These are phyloP conservation scores for Tuta absoluta DNA, from an alignment of 2,888 invertebrate genomes.

Conservation along the genomic window DNA sequence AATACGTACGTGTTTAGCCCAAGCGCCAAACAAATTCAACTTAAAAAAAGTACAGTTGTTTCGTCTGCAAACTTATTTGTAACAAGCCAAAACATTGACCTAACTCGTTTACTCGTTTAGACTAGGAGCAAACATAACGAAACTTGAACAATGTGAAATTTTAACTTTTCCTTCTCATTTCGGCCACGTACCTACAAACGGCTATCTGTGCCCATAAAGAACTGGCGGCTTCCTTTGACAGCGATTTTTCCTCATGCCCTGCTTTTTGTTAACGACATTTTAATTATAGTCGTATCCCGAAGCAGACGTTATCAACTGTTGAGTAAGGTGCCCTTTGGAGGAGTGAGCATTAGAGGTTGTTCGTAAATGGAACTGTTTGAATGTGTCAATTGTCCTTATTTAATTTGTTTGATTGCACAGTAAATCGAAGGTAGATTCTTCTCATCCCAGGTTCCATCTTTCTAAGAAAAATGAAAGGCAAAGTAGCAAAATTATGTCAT, in stretches of 20 bases:
- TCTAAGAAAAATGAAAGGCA: too few species aligned
- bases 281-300: slow-evolving; percentile 41
- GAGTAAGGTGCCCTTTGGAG: not conserved
- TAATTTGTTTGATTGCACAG: too few species aligned
- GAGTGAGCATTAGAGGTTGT: not conserved
- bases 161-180: slow-evolving; percentile 9
- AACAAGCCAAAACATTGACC: not conserved
- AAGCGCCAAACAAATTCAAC: not conserved
- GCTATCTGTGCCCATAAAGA: slow-evolving; percentile 23
- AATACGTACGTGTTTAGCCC: not conserved
- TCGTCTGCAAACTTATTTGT: not conserved
- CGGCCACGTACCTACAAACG: slow-evolving; percentile 21
- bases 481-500: too few species aligned
- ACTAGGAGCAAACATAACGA: slow-evolving; percentile 14
- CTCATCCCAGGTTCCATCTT: too few species aligned
- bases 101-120: not conserved
- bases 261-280: slow-evolving; percentile 40
- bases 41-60: not conserved
- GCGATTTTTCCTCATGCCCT: slow-evolving; percentile 23
- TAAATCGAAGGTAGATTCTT: too few species aligned
- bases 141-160: slow-evolving; percentile 10
- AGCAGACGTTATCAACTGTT: slow-evolving; percentile 36
- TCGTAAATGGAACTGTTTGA: too few species aligned
- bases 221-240: slow-evolving; percentile 22
- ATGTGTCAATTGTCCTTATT: not conserved